Evolutionary conservation across 1,140 invertebrate genomes (phyloP).

Genomic region (Hyles vespertilio): DNA sequence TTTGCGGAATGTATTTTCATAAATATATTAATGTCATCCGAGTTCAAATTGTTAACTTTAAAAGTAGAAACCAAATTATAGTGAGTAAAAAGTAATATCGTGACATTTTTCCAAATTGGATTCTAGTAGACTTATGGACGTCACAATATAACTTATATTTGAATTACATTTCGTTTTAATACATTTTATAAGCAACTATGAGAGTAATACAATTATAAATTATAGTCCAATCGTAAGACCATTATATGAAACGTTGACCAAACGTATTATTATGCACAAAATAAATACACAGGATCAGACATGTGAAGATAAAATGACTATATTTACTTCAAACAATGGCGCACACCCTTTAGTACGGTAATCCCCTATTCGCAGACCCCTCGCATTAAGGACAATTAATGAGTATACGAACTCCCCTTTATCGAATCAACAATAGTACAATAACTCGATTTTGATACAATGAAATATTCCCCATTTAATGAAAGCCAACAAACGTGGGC

Average conservation of each 20-base stretch:
- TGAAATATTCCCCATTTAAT: slow-evolving; percentile 47
- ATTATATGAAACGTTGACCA: slow-evolving; percentile 2
- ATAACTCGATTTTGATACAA: slow-evolving; percentile 60
- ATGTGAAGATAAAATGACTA: slow-evolving; percentile 21
- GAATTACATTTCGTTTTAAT: no score
- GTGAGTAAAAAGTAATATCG: neutral
- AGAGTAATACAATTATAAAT: neutral
- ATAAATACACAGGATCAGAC: slow-evolving; percentile 16
- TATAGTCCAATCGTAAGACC: neutral
- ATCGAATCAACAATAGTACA: slow-evolving; percentile 56
- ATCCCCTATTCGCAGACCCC: slow-evolving; percentile 55
- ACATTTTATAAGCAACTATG: neutral
- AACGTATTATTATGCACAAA: neutral
- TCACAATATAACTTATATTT: no score
- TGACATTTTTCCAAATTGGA: neutral
- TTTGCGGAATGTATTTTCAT: no score
- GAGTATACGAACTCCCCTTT: slow-evolving; percentile 58
- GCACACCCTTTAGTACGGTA: slow-evolving; percentile 38
- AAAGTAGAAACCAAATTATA: no score
- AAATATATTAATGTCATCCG: no score
- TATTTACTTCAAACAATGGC: slow-evolving; percentile 61
- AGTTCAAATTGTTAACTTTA: no score
- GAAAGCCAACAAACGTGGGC: slow-evolving; percentile 41
- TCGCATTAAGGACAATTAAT: slow-evolving; percentile 63
- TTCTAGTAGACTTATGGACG: no score